Conservation (phyloP, 2,888 invertebrate genomes). For the Nipponacmea schrenckii region DNA sequence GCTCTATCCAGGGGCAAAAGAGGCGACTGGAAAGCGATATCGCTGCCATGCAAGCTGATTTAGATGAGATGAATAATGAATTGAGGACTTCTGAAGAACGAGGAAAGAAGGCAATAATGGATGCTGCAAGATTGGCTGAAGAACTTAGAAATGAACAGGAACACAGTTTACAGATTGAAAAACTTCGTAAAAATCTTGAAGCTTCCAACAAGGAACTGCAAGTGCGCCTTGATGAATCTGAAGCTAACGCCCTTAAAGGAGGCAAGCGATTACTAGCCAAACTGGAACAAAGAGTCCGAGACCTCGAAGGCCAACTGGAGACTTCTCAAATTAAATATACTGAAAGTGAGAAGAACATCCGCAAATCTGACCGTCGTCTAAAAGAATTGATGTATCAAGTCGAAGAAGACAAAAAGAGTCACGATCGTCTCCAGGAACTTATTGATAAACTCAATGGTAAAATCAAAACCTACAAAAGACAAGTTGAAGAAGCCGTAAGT, state of each 20-base stretch:
- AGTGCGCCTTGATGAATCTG: slow-evolving; percentile 94
- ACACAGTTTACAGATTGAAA: slow-evolving; percentile 97
- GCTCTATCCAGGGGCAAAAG: slow-evolving; percentile 94
- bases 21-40: slow-evolving; percentile 98
- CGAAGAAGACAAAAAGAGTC: slow-evolving; percentile 99
- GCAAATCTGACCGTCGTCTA: slow-evolving; percentile 92
- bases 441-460: slow-evolving; percentile 96
- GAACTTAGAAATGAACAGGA: slow-evolving; percentile 99
- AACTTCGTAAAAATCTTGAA: slow-evolving; percentile 96
- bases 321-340: slow-evolving; percentile 97
- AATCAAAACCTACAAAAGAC: slow-evolving; percentile 99
- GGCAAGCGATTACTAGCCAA: slow-evolving; percentile 99
- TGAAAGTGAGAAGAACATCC: slow-evolving; percentile 96
- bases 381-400: slow-evolving; percentile 82
- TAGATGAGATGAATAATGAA: slow-evolving; percentile 97
- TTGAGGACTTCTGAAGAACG: slow-evolving; percentile 97
- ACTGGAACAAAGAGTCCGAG: slow-evolving; percentile 80
- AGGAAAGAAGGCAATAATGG: slow-evolving; percentile 69
- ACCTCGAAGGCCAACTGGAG: slow-evolving; percentile 75
- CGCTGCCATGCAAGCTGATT: slow-evolving; percentile 95
- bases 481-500: slow-evolving; percentile 92
- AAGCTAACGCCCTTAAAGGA: slow-evolving; percentile 96
- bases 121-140: slow-evolving; percentile 97
- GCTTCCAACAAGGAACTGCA: slow-evolving; percentile 95
- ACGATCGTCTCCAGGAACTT: slow-evolving; percentile 98